Base-by-base conservation (phyloP, 2,113 vertebrate genomes). In the Phalacrocorax pelagicus region DNA sequence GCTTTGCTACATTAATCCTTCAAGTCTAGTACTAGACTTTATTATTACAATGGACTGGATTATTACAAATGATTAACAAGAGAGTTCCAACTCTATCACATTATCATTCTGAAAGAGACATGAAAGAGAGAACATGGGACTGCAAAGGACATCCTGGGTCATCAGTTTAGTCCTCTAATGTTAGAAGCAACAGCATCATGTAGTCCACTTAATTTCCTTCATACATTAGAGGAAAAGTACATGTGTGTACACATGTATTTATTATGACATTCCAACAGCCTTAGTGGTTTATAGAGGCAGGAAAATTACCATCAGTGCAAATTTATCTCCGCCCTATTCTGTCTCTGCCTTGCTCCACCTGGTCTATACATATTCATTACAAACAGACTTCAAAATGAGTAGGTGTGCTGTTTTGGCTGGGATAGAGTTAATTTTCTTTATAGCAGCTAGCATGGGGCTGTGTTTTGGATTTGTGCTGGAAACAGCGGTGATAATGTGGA, bases 321-420 rank as follows among this genome's bases (percentile, higher is more conserved):
- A 75, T 51, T 51, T 3, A 10, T 5, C 10, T 1, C 6, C 12
- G 1, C 7, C 4, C 5, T 9, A 8, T 10, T 6, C 34, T 54
- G 5, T 54, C 18, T 11, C 38, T 46, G 38, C 10, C 44, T 58
- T 80, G 21, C 34, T 54, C 36, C 80, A 74, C 20, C 36, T 73
- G 7, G 6, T 49, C 26, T 66, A 12, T 23, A 38, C 38, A 38
- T 38, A 11, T 38, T 38, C 38, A 38, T 38, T 38, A 38, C 38
- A 38, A 38, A 38, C 38, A 38, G 38, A 38, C 38, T 38, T 38
- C 38, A 38, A 38, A 38, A 38, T 38, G 38, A 38, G 38, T 38
- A 38, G 38, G 10, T 38, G 38, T 38, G 38, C 38, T 38, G 38
- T 38, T 38, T 38, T 38, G 38, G 10, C 38, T 38, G 38, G 38